phyloP scores from a whole-genome alignment of 2,797 vertebrate species.

The Cynodonichthys magdalenae region DNA sequence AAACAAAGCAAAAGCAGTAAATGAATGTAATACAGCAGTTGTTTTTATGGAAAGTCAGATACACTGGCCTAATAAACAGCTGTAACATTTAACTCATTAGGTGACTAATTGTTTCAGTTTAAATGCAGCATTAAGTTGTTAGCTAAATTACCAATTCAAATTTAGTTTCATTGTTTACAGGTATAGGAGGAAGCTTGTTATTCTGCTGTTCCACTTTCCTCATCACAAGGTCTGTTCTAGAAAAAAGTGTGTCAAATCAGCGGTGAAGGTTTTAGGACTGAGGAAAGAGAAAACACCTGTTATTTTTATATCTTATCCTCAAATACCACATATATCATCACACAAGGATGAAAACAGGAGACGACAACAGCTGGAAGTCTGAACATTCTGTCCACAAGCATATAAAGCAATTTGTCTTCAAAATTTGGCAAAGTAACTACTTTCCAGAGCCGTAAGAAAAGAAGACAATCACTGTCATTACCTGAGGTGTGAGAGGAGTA shows the following conservation, averaged over 20 bases:
- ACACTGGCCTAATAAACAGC: neutral
- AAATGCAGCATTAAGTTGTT: constrained; percentile 4
- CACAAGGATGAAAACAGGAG: constrained; percentile 33
- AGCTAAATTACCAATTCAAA: neutral
- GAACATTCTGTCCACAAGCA: constrained; percentile 35
- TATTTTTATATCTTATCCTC: constrained; percentile 13
- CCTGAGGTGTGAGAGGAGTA: constrained; percentile 48
- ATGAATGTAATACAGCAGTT: neutral
- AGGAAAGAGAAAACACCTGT: neutral
- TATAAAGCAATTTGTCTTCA: constrained; percentile 18
- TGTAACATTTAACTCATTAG: constrained; percentile 2
- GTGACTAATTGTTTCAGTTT: neutral
- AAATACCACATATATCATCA: constrained; percentile 25
- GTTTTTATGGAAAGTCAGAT: neutral
- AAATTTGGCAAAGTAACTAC: constrained; percentile 19
- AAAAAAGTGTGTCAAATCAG: constrained; percentile 13
- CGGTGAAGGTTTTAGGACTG: neutral
- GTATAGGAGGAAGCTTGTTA: constrained; percentile 3
- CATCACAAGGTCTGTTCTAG: neutral
- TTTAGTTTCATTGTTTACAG: neutral
- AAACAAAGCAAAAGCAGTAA: neutral
- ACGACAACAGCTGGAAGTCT: constrained; percentile 29
- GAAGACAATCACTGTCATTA: constrained; percentile 33
- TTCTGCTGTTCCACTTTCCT: neutral
- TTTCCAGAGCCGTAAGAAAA: constrained; percentile 24